Evolutionary conservation across 2,888 invertebrate species (phyloP), one percentile per base, ranked within the genome.

Genomic region (Philopedon plagiatum): DNA sequence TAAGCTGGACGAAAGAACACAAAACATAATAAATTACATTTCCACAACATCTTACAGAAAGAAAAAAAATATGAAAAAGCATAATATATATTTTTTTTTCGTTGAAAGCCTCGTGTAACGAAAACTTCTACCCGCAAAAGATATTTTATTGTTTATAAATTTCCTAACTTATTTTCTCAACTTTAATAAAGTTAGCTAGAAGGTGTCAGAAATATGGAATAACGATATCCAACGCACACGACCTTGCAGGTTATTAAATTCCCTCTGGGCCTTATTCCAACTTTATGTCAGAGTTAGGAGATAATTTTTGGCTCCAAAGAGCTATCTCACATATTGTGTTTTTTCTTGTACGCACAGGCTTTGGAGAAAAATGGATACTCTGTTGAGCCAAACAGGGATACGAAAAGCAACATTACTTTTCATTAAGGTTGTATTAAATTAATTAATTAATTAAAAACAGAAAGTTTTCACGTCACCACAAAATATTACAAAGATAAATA

Each of bases 141-240:
- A 51, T 51, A 51, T 51, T 29, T 51, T 51, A 51, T 51, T 51
- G 26, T 51, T 51, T 51, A 51, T 51, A 51, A 26, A 51, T 51
- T 51, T 51, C n/a, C 60, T 41, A 60, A 60, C 60, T 60, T 60
- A 37, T 39, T 60, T 60, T 37, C 32, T 5, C 26, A 46, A 61
- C 46, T 61, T 41, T 29, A 29, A 44, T 26, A 44, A 61, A 37
- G 37, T 58, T 46, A 41, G 41, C 39, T 41, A 26, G n/a, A 26
- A 23, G 26, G 41, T 51, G 51, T 13, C 32, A 61, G 13, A 41
- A 18, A 23, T 51, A 51, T 51, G 26, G 26, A 51, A 51, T 51
- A 51, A 51, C 51, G 51, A 51, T 51, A n/a, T 51, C 26, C 26
- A 26, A 51, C 51, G 26, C 21, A 7, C 26, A 51, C 13, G 21